Evolutionary conservation across 2,797 vertebrate species (phyloP), one percentile per base, ranked within the genome.

Genomic region (Paramormyrops hopkinsi): DNA sequence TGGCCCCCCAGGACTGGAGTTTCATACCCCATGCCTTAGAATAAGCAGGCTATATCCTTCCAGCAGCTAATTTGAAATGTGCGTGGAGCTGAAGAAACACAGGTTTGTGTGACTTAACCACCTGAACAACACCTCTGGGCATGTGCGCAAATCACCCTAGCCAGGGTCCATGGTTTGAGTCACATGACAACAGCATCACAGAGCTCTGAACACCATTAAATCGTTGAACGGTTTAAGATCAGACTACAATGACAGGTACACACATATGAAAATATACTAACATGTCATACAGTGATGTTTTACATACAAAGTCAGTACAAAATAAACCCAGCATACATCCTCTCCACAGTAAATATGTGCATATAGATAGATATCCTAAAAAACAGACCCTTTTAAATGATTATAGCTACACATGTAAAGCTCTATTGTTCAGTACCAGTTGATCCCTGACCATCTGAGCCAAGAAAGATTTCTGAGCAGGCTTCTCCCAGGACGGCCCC

Each of bases 331-430:
- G 96, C 94, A 95, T 96, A 96, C 96, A 96, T 90, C 94, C 95
- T 96, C 94, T 96, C 94, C 95, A 96, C 96, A 96, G 96, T 96
- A 97, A 96, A 97, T 97, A 97, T 96, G 97, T 95, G 95, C 96
- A 96, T 96, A 88, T 88, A 89, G 89, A 90, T 93, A 90, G 96
- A 96, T 91, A 91, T 92, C 91, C 91, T 92, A 92, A 92, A 90
- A 92, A 93, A 92, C 90, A 92, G 89, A 92, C 90, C 92, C 92
- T 90, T 90, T 93, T 89, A 90, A 92, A 91, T 94, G 92, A 91
- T 93, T 92, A 92, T 88, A 93, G 92, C 92, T 93, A 94, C 92
- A 90, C 83, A 91, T 93, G 91, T 91, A 93, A 94, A 93, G 92
- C 91, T 90, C 89, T 90, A 92, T 87, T 87, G 85, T 91, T 93